Percentiles rank a stretch among this genome's conserved stretches.
phyloP scores from a whole-genome alignment of 2,113 vertebrate genomes.

The Hyaena hyaena region DNA sequence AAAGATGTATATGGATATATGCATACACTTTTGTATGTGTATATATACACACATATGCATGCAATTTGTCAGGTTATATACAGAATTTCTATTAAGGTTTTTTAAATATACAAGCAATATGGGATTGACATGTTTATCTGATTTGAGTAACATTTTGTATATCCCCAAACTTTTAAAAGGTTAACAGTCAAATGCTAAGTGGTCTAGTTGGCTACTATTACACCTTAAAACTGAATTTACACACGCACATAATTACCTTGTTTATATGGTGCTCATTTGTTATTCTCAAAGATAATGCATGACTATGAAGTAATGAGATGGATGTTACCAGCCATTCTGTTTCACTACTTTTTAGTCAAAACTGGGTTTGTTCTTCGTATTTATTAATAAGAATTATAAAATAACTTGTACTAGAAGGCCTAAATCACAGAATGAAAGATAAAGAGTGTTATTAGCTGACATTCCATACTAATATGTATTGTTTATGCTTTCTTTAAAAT shows the following conservation, averaged over 20 bases:
- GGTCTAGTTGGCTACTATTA: constrained; percentile 60
- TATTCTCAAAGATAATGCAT: constrained; percentile 45
- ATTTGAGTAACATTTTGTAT: constrained; percentile 71
- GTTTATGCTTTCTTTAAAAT: constrained; percentile 73
- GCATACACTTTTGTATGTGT: constrained; percentile 48
- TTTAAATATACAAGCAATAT: constrained; percentile 65
- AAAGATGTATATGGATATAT: constrained; percentile 52
- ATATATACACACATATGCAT: constrained; percentile 35
- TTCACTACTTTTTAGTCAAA: constrained; percentile 57
- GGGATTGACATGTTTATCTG: constrained; percentile 55
- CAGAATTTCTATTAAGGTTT: constrained; percentile 72
- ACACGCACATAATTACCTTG: background rate
- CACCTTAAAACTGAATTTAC: constrained; percentile 64
- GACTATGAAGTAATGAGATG: constrained; percentile 26
- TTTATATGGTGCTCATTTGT: constrained; percentile 74
- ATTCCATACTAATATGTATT: constrained; percentile 74
- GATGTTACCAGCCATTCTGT: constrained; percentile 41
- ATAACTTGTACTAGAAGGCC: constrained; percentile 51
- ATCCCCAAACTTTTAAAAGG: constrained; percentile 50
- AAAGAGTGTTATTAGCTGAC: constrained; percentile 59
- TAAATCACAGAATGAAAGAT: constrained; percentile 55
- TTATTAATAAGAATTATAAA: constrained; percentile 55
- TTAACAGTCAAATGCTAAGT: constrained; percentile 32
- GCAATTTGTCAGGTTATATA: constrained; percentile 62
- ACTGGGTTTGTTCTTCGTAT: constrained; percentile 57